Evolutionary conservation across 2,113 vertebrate genomes (phyloP), one percentile per base, ranked within the genome.

Genomic region (Amphiprion percula): DNA sequence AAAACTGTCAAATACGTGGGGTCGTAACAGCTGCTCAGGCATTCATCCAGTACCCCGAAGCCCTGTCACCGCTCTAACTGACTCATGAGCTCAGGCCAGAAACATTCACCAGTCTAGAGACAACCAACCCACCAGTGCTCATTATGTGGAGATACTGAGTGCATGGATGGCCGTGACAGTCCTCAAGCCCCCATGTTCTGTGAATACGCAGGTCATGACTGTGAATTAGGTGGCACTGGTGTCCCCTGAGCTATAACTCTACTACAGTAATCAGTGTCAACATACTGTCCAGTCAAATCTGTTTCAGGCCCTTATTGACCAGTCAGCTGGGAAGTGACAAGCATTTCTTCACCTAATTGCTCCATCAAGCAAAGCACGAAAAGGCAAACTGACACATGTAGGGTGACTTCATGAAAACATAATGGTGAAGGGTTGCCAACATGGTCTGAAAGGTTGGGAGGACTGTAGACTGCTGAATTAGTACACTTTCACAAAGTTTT

Each of bases 251-350:
- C 63, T 61, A 49, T 54, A 70, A 70, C 86, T 91, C 74, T 10
- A 28, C 75, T 23, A 21, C 72, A 83, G 83, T 84, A 86, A 84
- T 85, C 86, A 82, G 80, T 82, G 85, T 90, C 88, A 75, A 83
- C 74, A 83, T 4, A 44, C 71, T 80, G 91, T 86, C 87, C 17
- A 1, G 56, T 83, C 69, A 26, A 26, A 86, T 88, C 71, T 65
- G 55, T 68, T 37, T 70, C 82, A 39, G 2, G 19, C 49, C 19
- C 70, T 73, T 72, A 76, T 79, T 75, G 87, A 86, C 80, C 39
- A 59, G 74, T 69, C 47, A 24, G 74, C 59, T 82, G 10, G 5
- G 66, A 60, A 68, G 60, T 46, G 61, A 68, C 68, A 28, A 53
- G 53, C 70, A 80, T 82, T 88, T 87, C 62, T 74, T 63, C 63